Evolutionary conservation across 1,140 invertebrate species (phyloP), one percentile per base, ranked within the genome.

Genomic region (Dysdera silvatica): DNA sequence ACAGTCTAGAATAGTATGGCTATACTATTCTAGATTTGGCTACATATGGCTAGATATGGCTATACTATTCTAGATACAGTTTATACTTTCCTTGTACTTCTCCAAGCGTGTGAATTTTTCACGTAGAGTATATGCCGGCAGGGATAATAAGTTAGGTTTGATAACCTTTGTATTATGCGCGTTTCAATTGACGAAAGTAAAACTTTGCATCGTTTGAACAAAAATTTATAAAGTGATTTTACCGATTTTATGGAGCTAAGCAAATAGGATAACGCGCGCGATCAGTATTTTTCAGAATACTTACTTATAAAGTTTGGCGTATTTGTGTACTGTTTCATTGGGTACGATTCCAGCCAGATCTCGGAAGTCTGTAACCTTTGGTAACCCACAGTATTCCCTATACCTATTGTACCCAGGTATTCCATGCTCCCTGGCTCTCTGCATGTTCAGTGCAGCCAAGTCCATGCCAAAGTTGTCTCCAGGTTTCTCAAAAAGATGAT

Each of bases 311-410:
- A 71, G 18, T 33, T 61, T 61, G 18, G 61, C 33, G 28, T 62
- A 69, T 48, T 68, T 59, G 31, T 68, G 68, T 7, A 71, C 48
- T 4, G 70, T 71, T 31, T 53, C 58, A 41, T 72, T 72, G 2
- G 67, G 62, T 28, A 75, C 65, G 26, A 71, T 24, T 24, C 71
- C 71, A n/a, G 51, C 52, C 3, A 72, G 45, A 24, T 72, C 71
- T 18, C 67, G 28, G 45, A 71, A 72, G 32, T 54, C 40, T 26
- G 62, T 61, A 29, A 67, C 58, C n/a, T 58, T 53, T 26, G 57
- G 57, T 29, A 94, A 78, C 4, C 91, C 91, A 71, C 91, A 95
- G 81, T 90, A 91, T 77, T 92, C 71, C 23, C 72, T 45, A 56
- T 68, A 73, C 3, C 48, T 33, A 61, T 76, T 76, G 65, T 81